Conservation (phyloP, 2,113 vertebrate genomes). For the Apeltes quadracus region DNA sequence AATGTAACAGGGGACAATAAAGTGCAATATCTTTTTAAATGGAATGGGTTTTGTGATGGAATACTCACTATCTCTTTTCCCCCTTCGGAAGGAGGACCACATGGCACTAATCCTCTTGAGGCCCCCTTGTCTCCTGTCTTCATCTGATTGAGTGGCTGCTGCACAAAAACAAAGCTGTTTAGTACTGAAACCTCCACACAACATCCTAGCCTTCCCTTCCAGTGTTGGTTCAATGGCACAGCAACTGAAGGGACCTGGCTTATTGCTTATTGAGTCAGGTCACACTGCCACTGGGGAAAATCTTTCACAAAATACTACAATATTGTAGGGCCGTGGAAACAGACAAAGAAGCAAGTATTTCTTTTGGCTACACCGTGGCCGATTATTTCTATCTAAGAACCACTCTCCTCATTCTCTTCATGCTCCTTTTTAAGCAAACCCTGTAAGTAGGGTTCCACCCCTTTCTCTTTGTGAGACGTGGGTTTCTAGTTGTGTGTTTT, state of each 20-base stretch:
- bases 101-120: slow-evolving; percentile 77
- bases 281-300: background rate
- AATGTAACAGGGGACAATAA: background rate
- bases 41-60: background rate
- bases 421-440: too few relatives aligned
- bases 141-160: slow-evolving; percentile 37
- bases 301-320: background rate
- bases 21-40: too few relatives aligned
- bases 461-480: too few relatives aligned
- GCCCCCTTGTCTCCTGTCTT: slow-evolving; percentile 61
- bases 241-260: background rate
- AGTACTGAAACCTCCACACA: background rate
- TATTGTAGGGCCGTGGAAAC: background rate
- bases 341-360: too few relatives aligned
- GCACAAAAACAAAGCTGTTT: slow-evolving; percentile 1
- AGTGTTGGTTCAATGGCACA: background rate
- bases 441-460: too few relatives aligned
- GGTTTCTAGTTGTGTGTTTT: too few relatives aligned
- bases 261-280: background rate
- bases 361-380: too few relatives aligned
- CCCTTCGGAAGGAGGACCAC: slow-evolving; percentile 70
- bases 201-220: background rate
- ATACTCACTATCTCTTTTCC: slow-evolving; percentile 73
- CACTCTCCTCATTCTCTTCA: too few relatives aligned
- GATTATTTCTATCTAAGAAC: too few relatives aligned